Conservation (phyloP, 2,888 invertebrate genomes). For the Hypena proboscidalis region DNA sequence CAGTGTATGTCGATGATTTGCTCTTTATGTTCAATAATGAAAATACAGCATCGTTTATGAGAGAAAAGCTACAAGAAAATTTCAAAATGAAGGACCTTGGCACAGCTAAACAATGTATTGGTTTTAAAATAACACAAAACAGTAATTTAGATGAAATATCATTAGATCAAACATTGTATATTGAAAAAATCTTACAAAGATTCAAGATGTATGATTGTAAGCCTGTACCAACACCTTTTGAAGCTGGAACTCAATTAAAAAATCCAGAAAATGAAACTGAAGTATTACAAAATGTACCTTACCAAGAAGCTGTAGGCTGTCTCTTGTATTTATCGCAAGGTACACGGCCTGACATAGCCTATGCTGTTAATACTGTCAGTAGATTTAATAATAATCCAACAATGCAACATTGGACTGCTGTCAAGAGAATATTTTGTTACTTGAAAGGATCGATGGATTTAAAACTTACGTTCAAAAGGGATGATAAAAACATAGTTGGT, state of each 20-base stretch:
- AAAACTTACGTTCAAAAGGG: neutral
- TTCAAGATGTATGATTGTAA: neutral
- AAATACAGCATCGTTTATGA: neutral
- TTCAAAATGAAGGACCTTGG: constrained; percentile 33
- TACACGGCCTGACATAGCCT: too few relatives aligned
- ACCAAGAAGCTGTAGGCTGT: constrained; percentile 16
- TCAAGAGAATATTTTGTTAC: neutral
- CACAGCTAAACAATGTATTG: constrained; percentile 22
- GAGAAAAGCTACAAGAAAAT: constrained; percentile 15
- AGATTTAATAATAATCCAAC: constrained; percentile 1
- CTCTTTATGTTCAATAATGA: constrained; percentile 1
- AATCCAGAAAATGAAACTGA: constrained; percentile 15
- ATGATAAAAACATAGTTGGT: neutral
- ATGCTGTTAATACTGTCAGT: neutral
- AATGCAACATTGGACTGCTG: constrained; percentile 2
- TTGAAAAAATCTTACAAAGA: constrained; percentile 1
- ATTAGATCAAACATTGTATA: constrained; percentile 23
- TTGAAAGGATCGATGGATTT: neutral
- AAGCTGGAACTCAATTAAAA: constrained; percentile 9
- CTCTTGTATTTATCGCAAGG: too few relatives aligned
- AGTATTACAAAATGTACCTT: constrained; percentile 13
- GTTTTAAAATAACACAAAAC: constrained; percentile 19
- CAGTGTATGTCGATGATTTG: constrained; percentile 5
- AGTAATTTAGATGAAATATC: constrained; percentile 7
- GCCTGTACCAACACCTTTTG: neutral